Conservation (phyloP, 1,140 invertebrate genomes). For the Heliconius nattereri region DNA sequence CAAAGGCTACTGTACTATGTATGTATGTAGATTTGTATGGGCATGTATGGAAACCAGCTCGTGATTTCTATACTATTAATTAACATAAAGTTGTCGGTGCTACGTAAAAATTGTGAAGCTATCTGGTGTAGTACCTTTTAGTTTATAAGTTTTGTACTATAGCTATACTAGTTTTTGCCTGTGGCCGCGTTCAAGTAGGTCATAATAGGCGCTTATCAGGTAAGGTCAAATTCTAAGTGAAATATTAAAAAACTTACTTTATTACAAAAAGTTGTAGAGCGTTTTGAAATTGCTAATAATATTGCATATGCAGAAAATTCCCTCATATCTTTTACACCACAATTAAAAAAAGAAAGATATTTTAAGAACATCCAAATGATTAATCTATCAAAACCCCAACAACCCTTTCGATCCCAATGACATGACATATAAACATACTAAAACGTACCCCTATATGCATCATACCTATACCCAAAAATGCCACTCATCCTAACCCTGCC, state of each 20-base stretch:
- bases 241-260: no score
- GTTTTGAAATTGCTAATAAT: no score
- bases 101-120: background rate
- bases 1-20: conserved; percentile 35
- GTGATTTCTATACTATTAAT: conserved; percentile 41
- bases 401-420: conserved; percentile 6
- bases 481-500: conserved; percentile 49
- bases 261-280: no score
- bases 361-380: background rate
- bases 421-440: background rate
- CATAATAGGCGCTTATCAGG: no score
- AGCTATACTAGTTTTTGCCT: no score
- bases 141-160: background rate
- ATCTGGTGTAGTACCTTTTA: background rate
- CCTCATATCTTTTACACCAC: background rate
- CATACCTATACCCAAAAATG: conserved; percentile 20
- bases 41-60: conserved; percentile 22
- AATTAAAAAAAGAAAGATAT: background rate
- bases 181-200: no score
- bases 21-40: background rate
- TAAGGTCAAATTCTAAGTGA: no score
- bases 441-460: background rate
- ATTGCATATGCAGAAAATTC: no score
- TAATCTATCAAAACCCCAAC: background rate
- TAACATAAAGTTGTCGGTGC: conserved; percentile 34